Base-by-base conservation (phyloP, 2,113 vertebrate species). In the Mugil cephalus region DNA sequence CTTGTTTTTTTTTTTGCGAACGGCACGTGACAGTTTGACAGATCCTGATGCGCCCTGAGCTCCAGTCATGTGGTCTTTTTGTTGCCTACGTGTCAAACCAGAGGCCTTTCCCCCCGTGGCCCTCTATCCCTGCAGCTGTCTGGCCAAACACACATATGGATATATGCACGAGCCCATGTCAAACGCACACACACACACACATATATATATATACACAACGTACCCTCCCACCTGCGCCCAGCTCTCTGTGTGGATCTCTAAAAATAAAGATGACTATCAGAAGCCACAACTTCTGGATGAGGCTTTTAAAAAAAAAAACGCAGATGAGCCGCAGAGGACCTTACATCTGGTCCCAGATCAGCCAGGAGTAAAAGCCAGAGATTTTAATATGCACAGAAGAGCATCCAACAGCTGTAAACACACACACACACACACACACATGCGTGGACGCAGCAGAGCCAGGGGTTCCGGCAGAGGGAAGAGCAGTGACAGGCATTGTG, bases 271-370 rank as follows among this genome's bases (percentile, higher is more conserved):
- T 70, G 74, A 82, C 61, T 48, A 78, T 85, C 84, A 79, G 74
- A 86, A 85, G 77, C 85, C 84, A 66, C 66, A 61, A 82, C 50
- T 75, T 83, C 74, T 87, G 82, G 73, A 80, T 48, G 55, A 38
- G 69, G 60, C 60, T 62, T 77, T 87, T 64, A 59, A 80, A 86
- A 87, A 76, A 61, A 59, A 80, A 86, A 87, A 76, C 6, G 53
- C 79, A 88, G 72, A 88, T 82, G 84, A 86, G 72, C 81, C 50
- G 10, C 87, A 86, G 60, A 84, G 47, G 72, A 65, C 70, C 74
- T 69, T 85, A 77, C 74, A 87, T 87, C 82, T 88, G 89, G 77
- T 85, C 79, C 58, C 63, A 69, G 72, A 92, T 88, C 78, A 80
- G 82, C 67, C 56, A 63, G 2, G 40, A 87, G 66, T 13, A 30